A percentile compares a stretch with the other conserved stretches of the same genome.
Conservation (phyloP, 2,113 vertebrate species). For the Dissostichus mawsoni region DNA sequence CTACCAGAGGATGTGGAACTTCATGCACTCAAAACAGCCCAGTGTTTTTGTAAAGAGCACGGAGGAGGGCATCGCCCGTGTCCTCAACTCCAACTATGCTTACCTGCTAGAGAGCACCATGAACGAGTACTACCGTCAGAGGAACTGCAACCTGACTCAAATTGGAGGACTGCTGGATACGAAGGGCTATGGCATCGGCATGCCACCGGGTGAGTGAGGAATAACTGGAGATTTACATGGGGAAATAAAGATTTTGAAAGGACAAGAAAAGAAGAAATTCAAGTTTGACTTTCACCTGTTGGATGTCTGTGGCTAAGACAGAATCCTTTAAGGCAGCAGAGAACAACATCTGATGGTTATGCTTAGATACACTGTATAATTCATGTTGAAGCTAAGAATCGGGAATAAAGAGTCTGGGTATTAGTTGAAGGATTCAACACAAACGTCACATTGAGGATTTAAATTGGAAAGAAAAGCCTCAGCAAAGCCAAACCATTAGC, state of each 20-base stretch:
- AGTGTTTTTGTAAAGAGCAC: conserved; percentile 99
- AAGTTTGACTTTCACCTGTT: background rate
- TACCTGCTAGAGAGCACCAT: conserved; percentile 99
- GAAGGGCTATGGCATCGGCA: conserved; percentile 99
- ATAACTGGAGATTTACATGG: background rate
- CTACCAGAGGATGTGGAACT: conserved; percentile 99
- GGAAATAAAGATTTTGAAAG: background rate
- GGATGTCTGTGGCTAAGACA: background rate
- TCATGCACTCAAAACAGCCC: conserved; percentile 99
- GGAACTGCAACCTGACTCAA: conserved; percentile 99
- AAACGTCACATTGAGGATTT: conserved; percentile 46
- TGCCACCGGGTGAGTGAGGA: conserved; percentile 91
- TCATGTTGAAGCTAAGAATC: conserved; percentile 30
- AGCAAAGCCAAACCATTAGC: conserved; percentile 48
- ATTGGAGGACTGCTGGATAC: conserved; percentile 98
- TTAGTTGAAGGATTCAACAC: conserved; percentile 49
- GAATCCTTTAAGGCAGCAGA: conserved; percentile 22
- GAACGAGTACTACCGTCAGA: conserved; percentile 98
- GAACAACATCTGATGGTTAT: conserved; percentile 22
- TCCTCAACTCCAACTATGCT: conserved; percentile 98
- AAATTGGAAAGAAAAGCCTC: conserved; percentile 58
- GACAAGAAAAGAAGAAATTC: background rate
- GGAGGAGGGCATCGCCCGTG: conserved; percentile 96
- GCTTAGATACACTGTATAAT: conserved; percentile 41
- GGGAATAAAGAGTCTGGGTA: conserved; percentile 29